Base-by-base conservation (phyloP, 2,113 vertebrate genomes). In the Lepidothrix coronata region DNA sequence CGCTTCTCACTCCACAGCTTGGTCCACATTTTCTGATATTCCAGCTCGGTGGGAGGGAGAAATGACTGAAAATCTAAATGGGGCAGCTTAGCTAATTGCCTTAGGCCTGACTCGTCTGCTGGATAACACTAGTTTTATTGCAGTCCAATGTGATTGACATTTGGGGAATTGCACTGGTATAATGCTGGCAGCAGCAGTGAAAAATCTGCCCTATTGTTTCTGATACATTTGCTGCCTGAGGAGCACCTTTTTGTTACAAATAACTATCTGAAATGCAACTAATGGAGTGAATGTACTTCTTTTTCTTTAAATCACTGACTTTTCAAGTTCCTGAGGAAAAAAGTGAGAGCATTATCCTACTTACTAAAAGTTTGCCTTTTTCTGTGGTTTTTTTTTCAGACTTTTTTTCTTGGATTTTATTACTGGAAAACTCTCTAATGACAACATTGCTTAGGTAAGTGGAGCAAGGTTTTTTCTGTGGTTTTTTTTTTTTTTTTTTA, bases 361-460 rank as follows among this genome's bases (percentile, higher is more conserved):
- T 49, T 67, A 72, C 18, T 95, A 55, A 92, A 81, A 41, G 14
- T 37, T 48, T 71, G 14, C 19, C 9, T 31, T 63, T 57, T 75
- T 39, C 20, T 91, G 1, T 83, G 12, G 12, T 51, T 51, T 23
- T 89, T 55, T 74, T 90, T 89, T 58, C 86, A 93, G 94, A 48
- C 46, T 39, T 85, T 61, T 83, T 89, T 62, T 6, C 80, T 95
- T 97, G 88, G 94, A 95, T 93, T 93, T 93, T 95, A 89, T 18
- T 85, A 89, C 72, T 89, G 85, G 80, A 92, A 95, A 67, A 55
- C 49, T 79, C 83, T 86, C 86, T 91, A 58, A 92, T 95, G 92
- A 94, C 80, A 89, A 11, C 62, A 93, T 94, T 82, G 80, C 93
- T 95, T 95, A 95, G 96, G 96, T 97, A 96, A 96, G 95, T 94